Base-by-base conservation (phyloP, 1,140 invertebrate species). In the Arctopsyche grandis region DNA sequence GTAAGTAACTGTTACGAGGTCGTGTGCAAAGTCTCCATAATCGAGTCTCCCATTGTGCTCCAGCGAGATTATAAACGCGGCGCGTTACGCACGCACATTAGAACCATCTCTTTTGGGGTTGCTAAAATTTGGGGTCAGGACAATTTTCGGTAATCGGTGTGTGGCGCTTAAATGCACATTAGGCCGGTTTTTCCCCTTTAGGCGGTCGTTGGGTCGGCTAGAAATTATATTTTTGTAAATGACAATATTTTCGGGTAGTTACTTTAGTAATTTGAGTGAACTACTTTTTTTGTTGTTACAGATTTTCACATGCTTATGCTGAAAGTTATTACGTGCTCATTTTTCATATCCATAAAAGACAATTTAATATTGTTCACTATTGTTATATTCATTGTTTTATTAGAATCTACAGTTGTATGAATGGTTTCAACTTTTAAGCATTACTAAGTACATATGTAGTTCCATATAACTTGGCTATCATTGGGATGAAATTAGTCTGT, bases 1-100 rank as follows among this genome's bases (percentile, higher is more conserved):
- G 38, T 52, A 74, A 7, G 22, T 74, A 74, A 74, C 70, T 74
- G 70, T 74, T 74, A 74, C 70, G 70, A 74, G 70, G 70, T 43
- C 70, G 70, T 74, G 70, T 74, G 70, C 48, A 74, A 74, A 74
- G 38, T 74, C 44, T 43, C n/a, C 26, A 16, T 43, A 29, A 22
- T 29, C 69, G 69, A 1, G 12, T 12, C n/a, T 29, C 14, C 70
- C 70, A 74, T 74, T 74, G 70, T 74, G 70, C 14, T 4, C 14
- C 1, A 52, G 0, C 43, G 44, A 16, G 38, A 74, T 74, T 74
- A 74, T 19, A 52, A n/a, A 48, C 48, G 43, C 21, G 48, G 48
- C 70, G 70, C 12, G 70, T 74, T 74, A 74, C 44, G 70, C 70
- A 74, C 70, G 26, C 26, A n/a, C 16, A 44, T 44, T 70, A n/a